Evolutionary conservation across 2,888 invertebrate species (phyloP).

Genomic region (Acleris emargana): DNA sequence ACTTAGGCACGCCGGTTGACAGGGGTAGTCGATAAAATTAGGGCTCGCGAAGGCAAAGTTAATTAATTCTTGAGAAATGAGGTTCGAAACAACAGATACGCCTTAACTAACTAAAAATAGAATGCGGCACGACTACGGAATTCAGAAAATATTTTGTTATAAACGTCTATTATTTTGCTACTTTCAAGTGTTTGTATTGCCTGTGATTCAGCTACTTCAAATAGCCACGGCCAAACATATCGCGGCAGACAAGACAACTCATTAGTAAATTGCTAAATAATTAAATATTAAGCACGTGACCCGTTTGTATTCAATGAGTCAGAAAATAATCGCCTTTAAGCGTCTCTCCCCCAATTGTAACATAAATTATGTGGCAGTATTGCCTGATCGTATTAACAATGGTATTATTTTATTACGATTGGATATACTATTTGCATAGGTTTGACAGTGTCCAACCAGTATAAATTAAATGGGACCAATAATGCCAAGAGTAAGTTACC

Average conservation of each 20-base stretch:
- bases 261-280: background rate
- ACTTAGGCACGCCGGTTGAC: background rate
- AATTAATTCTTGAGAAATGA: constrained; percentile 24
- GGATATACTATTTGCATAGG: no score
- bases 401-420: no score
- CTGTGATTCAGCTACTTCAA: no score
- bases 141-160: no score
- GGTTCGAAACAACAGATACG: constrained; percentile 9
- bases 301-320: background rate
- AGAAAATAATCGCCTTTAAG: background rate
- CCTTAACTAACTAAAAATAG: background rate
- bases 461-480: no score
- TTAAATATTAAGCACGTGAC: background rate
- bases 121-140: no score
- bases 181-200: no score
- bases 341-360: background rate
- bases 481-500: no score
- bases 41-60: constrained; percentile 18
- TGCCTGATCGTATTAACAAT: no score
- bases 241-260: background rate
- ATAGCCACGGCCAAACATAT: background rate
- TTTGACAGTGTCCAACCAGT: no score
- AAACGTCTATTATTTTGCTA: no score
- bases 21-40: constrained; percentile 12
- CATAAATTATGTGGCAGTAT: no score